Evolutionary conservation across 2,797 vertebrate species (phyloP), one percentile per base, ranked within the genome.

Genomic region (Sebastes wilsoni): DNA sequence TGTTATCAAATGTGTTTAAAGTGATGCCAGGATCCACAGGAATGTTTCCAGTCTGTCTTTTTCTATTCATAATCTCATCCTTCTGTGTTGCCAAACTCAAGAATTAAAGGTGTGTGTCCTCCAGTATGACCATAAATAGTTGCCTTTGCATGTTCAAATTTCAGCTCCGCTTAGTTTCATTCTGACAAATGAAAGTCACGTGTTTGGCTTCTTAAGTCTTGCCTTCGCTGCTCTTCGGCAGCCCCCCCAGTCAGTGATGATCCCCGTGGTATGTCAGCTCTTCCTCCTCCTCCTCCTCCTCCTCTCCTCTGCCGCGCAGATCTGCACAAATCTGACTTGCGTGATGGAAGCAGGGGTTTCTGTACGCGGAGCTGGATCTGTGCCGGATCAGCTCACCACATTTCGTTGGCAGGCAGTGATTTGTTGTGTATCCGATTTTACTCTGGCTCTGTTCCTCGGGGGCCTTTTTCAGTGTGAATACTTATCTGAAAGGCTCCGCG

Each of bases 21-120:
- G 73, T 76, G 82, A 88, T 79, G 83, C 84, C 74, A 83, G 66
- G 61, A n/a, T 89, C 88, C 72, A 76, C 81, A 89, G 84, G 77
- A 87, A 92, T 88, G 85, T 86, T 76, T 87, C 84, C 74, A 75
- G 61, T 85, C 81, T 87, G 81, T 59, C 76, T 88, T 87, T 88
- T 77, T 56, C 77, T 86, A 34, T 79, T 85, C 71, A 72, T 86
- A 69, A 88, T 87, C 77, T 66, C 60, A 66, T 83, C 75, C 42
- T 66, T 42, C 73, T 66, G 32, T 75, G 75, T 81, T 81, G 81
- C 72, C 83, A 86, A 79, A 58, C 22, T 79, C 30, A 54, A 71
- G 60, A 84, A 78, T 82, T 66, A 68, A 66, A 82, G 61, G 72
- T 73, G 72, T 72, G 27, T n/a, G 22, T 11, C 0, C 54, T 72